Conservation (phyloP, 2,113 vertebrate species). For the Mola mola region DNA sequence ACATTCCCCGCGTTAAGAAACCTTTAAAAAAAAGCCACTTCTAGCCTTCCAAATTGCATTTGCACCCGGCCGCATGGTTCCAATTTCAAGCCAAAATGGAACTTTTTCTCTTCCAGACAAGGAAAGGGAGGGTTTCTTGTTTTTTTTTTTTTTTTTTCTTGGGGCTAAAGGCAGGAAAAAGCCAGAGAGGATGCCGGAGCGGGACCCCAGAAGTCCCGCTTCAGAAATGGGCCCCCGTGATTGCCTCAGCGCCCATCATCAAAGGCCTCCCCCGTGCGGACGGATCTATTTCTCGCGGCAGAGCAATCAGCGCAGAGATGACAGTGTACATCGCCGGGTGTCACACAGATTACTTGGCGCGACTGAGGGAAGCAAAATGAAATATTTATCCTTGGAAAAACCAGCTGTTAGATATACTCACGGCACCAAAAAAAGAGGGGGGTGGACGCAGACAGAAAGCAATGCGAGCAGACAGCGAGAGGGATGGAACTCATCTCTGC, state of each 20-base stretch:
- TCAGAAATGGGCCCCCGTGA: constrained; percentile 27
- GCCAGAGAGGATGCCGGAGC: constrained; percentile 12
- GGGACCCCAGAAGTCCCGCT: constrained; percentile 9
- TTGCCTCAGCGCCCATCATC: constrained; percentile 37
- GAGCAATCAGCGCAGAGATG: constrained; percentile 50
- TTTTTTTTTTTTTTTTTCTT: too few relatives aligned
- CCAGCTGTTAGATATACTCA: constrained; percentile 34
- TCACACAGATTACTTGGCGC: constrained; percentile 40
- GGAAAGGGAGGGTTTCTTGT: constrained; percentile 1
- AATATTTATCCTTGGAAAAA: constrained; percentile 57
- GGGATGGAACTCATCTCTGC: neutral
- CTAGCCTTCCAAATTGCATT: constrained; percentile 56
- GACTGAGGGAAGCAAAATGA: constrained; percentile 34
- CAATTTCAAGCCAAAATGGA: constrained; percentile 41
- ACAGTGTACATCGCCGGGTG: constrained; percentile 33
- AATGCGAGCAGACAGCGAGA: neutral
- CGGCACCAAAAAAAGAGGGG: constrained; percentile 8
- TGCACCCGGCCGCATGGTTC: constrained; percentile 36
- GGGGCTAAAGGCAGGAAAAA: neutral
- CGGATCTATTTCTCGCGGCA: constrained; percentile 51
- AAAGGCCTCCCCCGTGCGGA: constrained; percentile 41
- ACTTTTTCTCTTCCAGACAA: constrained; percentile 12
- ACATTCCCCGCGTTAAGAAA: constrained; percentile 40
- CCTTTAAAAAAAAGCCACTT: constrained; percentile 35
- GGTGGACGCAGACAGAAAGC: neutral